Conservation (phyloP, 1,140 invertebrate genomes). For the Rhagoletis pomonella region DNA sequence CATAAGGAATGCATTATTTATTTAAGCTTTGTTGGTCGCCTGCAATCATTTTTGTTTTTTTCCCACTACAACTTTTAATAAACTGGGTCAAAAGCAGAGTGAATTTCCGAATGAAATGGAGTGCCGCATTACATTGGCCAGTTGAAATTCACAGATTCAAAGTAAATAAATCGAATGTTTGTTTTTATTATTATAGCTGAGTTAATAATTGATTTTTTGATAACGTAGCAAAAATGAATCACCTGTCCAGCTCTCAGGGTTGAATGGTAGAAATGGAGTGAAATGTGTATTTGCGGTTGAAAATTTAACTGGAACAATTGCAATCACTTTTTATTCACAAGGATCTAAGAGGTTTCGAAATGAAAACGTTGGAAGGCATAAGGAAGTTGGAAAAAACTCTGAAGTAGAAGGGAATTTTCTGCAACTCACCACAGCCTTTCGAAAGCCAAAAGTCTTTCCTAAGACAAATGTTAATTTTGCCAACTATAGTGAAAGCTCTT, state of each 20-base stretch:
- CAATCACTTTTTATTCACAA: too few species aligned
- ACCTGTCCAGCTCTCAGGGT: background rate
- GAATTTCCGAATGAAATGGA: conserved; percentile 21
- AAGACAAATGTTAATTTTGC: too few species aligned
- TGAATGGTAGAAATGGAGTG: background rate
- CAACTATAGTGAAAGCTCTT: too few species aligned
- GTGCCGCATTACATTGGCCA: background rate
- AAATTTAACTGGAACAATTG: background rate
- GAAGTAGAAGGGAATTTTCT: too few species aligned
- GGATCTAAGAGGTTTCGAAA: too few species aligned
- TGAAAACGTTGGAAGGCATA: too few species aligned
- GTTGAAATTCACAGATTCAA: background rate
- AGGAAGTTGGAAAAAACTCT: too few species aligned
- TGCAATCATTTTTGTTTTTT: background rate
- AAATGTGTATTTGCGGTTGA: background rate
- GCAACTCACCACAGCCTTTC: too few species aligned
- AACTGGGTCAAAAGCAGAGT: conserved; percentile 31
- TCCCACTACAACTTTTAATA: background rate
- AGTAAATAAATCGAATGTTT: conserved; percentile 2
- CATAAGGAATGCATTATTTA: conserved; percentile 36
- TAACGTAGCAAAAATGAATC: background rate
- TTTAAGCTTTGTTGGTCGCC: conserved; percentile 15
- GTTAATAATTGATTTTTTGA: conserved; percentile 50
- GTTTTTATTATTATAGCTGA: background rate
- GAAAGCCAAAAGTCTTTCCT: too few species aligned